Conservation (phyloP, 1,140 invertebrate species). For the Nomia melanderi region DNA sequence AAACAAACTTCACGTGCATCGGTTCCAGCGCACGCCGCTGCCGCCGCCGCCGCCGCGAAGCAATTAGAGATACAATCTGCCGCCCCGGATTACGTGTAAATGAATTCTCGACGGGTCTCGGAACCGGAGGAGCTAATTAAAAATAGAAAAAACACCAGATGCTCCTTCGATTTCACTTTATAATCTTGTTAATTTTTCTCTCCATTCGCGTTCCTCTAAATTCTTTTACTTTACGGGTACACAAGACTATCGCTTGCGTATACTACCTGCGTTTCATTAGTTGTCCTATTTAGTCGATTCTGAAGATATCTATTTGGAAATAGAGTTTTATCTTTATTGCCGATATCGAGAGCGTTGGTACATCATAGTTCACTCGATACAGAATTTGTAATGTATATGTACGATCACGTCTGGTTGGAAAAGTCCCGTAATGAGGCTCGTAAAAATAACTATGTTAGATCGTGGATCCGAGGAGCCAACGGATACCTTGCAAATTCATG, state of each 20-base stretch:
- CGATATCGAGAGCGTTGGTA: too few species aligned
- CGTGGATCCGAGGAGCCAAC: too few species aligned
- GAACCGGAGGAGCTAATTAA: background rate
- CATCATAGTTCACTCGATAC: too few species aligned
- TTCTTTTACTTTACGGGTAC: background rate
- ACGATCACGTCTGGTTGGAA: too few species aligned
- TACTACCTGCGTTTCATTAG: too few species aligned
- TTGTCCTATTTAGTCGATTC: too few species aligned
- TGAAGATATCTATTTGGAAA: too few species aligned
- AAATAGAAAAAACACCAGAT: background rate
- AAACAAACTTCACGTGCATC: conserved; percentile 50
- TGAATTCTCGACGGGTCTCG: conserved; percentile 1
- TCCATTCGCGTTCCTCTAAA: background rate
- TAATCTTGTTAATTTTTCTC: background rate
- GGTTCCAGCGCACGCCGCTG: conserved; percentile 7
- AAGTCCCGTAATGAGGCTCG: too few species aligned
- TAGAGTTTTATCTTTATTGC: too few species aligned
- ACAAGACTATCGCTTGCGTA: too few species aligned
- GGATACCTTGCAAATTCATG: background rate
- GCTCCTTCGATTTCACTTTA: background rate
- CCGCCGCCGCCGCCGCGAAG: background rate
- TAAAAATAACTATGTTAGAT: too few species aligned
- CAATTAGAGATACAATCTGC: conserved; percentile 44
- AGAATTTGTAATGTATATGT: too few species aligned
- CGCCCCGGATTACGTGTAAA: conserved; percentile 12